Evolutionary conservation across 2,888 invertebrate species (phyloP), one percentile per base, ranked within the genome.

Genomic region (Ellobium chinense): DNA sequence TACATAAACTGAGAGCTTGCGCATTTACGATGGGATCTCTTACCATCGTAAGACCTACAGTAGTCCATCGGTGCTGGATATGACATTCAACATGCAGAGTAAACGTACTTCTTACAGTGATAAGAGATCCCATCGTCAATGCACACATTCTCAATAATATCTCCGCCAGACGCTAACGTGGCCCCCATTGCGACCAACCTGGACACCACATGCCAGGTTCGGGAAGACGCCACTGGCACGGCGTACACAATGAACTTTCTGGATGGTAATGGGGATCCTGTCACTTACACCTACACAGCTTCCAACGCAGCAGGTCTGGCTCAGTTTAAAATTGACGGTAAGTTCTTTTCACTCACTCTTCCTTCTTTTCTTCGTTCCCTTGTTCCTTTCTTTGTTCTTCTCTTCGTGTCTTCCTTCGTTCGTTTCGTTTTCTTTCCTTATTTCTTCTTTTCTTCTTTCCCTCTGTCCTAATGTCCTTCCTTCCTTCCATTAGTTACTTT

Each of bases 121-220:
- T n/a, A n/a, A n/a, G n/a, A n/a, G n/a, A n/a, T n/a, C n/a, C n/a
- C n/a, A n/a, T n/a, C n/a, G n/a, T n/a, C n/a, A n/a, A n/a, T n/a
- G n/a, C n/a, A n/a, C n/a, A n/a, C n/a, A n/a, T n/a, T n/a, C n/a
- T n/a, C n/a, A n/a, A n/a, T n/a, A n/a, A n/a, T n/a, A n/a, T n/a
- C n/a, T n/a, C n/a, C n/a, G n/a, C n/a, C 73, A 79, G 79, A 73
- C 29, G 29, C 79, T 2, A 72, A 73, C 36, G 54, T 37, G 36
- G 79, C 79, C 21, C 79, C 79, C 1, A 73, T 73, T 9, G 65
- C 56, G 1, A 29, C 56, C 14, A 79, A 79, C 66, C 21, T 79
- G 66, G 73, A 73, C 54, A 79, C 62, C 0, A 29, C 62, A 24
- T 24, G 73, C 1, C 63, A 73, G 46, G 39, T 79, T 56, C 72